A percentile compares a stretch with the other conserved stretches of the same genome.
These are phyloP conservation scores for Desmophyllum pertusum DNA, from an alignment of 92 coral and sea anemone species.

Conservation along the genomic window DNA sequence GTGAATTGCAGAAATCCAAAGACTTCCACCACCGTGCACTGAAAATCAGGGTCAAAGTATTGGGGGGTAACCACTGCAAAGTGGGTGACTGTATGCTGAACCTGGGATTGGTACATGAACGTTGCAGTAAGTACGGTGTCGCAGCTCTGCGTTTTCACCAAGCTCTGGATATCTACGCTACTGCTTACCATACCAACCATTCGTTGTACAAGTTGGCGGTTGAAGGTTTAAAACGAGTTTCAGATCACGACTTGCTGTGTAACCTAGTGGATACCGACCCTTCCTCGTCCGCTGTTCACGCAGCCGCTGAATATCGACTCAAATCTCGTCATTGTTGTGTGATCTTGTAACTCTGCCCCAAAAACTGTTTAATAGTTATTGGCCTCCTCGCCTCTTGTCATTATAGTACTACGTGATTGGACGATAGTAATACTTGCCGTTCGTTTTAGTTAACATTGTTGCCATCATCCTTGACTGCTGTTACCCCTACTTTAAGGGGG, in stretches of 20 bases:
- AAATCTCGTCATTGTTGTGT: background rate
- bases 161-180: background rate
- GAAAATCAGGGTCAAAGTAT: background rate
- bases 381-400: background rate
- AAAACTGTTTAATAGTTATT: background rate
- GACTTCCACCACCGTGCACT: background rate
- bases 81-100: conserved; percentile 5
- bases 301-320: background rate
- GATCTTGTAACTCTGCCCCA: background rate
- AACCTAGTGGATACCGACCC: no score
- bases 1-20: conserved; percentile 9
- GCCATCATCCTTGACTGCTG: background rate
- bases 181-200: background rate
- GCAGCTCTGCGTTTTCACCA: background rate
- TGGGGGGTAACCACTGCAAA: conserved; percentile 13
- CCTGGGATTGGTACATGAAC: conserved; percentile 14
- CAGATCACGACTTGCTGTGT: no score
- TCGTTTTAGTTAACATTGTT: background rate
- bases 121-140: background rate
- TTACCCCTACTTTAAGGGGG: no score
- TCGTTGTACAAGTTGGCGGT: background rate
- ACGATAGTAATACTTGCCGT: background rate
- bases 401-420: background rate
- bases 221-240: background rate
- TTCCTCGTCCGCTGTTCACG: background rate